Percentiles rank a stretch among this genome's conserved stretches.
Conservation (phyloP, 2,797 vertebrate species). For the Orientallactaga sibirica region DNA sequence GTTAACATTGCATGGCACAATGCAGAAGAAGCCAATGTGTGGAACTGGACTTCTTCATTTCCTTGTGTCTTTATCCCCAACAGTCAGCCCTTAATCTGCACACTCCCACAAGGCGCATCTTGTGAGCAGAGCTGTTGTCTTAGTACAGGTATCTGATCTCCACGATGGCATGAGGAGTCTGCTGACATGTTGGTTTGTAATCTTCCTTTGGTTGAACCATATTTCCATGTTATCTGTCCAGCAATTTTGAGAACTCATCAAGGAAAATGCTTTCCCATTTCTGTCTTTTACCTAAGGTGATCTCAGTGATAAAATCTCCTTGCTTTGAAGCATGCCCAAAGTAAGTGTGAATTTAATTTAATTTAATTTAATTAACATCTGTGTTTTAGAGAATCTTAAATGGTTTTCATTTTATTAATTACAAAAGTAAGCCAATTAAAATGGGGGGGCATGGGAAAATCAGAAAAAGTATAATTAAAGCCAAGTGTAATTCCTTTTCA, state of each 20-base stretch:
- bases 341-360: constrained; percentile 10
- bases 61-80: constrained; percentile 45
- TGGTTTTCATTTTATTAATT: background rate
- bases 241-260: constrained; percentile 32
- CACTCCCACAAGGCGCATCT: background rate
- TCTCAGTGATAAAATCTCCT: constrained; percentile 9
- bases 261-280: background rate
- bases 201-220: constrained; percentile 55
- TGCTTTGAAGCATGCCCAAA: constrained; percentile 3
- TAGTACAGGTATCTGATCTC: background rate
- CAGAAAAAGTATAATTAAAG: background rate
- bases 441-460: background rate
- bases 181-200: constrained; percentile 12
- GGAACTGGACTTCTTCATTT: constrained; percentile 37
- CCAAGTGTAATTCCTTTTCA: background rate
- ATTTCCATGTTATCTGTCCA: constrained; percentile 26
- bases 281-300: background rate
- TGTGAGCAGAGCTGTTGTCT: constrained; percentile 1
- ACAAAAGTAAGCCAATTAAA: constrained; percentile 23
- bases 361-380: constrained; percentile 27
- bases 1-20: background rate
- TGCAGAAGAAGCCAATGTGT: constrained; percentile 9
- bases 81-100: constrained; percentile 47
- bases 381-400: background rate
- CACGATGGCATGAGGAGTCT: background rate